A percentile compares a stretch with the other conserved stretches of the same genome.
These are phyloP conservation scores for Onychomys leucogaster DNA, from an alignment of 2,797 vertebrate genomes.

Conservation along the genomic window DNA sequence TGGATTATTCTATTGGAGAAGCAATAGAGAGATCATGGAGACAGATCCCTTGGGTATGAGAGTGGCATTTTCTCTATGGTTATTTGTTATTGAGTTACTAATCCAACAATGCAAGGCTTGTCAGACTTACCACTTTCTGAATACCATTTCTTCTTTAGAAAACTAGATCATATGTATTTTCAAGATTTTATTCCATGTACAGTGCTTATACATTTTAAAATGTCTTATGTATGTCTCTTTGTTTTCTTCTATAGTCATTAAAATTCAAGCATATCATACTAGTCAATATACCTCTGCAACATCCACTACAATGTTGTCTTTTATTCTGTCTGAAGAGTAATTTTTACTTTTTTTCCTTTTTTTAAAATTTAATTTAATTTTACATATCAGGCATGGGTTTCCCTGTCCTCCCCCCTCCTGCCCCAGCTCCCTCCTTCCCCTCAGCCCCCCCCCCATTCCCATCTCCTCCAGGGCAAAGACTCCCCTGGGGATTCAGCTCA, in stretches of 20 bases:
- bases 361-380: too few species aligned
- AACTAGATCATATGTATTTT: neutral
- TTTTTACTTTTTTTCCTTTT: neutral
- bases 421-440: too few species aligned
- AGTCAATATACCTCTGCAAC: neutral
- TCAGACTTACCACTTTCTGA: neutral
- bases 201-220: neutral
- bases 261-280: neutral
- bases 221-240: neutral
- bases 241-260: neutral
- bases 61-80: neutral
- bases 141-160: neutral
- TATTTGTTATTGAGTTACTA: constrained; percentile 41
- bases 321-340: constrained; percentile 10
- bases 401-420: too few species aligned
- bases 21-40: neutral
- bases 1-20: constrained; percentile 44
- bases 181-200: neutral
- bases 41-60: neutral
- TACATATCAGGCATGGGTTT: too few species aligned
- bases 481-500: too few species aligned
- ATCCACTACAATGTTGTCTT: neutral
- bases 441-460: too few species aligned
- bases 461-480: too few species aligned
- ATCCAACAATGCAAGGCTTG: neutral